Evolutionary conservation across 2,888 invertebrate species (phyloP), one percentile per base, ranked within the genome.

Genomic region (Autographa pulchrina): DNA sequence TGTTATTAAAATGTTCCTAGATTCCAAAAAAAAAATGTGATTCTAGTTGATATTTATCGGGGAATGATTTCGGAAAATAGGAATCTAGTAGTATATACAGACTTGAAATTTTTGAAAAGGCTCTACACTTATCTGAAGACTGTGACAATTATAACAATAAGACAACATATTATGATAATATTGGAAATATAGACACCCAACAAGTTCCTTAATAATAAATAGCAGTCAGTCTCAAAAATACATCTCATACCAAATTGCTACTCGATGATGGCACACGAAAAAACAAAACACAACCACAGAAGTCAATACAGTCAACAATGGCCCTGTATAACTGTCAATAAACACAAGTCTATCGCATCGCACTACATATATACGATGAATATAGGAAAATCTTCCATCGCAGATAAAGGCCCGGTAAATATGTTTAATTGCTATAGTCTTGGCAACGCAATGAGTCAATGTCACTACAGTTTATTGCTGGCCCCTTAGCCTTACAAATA

Each of bases 401-500:
- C 65, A 85, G 85, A 88, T 88, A 85, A 85, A 81, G 74, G 65
- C 56, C 52, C 75, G 80, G 83, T 81, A 84, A 86, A 80, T 72
- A 75, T 70, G 68, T 78, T 77, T 83, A 78, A 85, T 74, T 76
- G 59, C 66, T 59, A 54, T 62, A 63, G 82, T 83, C 74, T 87
- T 86, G 85, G 84, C 75, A 83, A 79, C 84, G 86, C 82, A 88
- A 85, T 87, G 82, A 80, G 75, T 88, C 84, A 84, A 86, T 83
- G 84, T 84, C 88, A 72, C 70, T 61, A 25, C 64, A 48, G 68
- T 83, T 82, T 84, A 79, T 69, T 25, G 58, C 61, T 66, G 73
- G 67, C 62, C 69, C 74, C 73, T 77, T 68, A 35, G 58, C 25
- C 58, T 58, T 8, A 5, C 0, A 74, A 68, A 58, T 68, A 48